Base-by-base conservation (phyloP, 2,113 vertebrate species). In the Callospermophilus lateralis region DNA sequence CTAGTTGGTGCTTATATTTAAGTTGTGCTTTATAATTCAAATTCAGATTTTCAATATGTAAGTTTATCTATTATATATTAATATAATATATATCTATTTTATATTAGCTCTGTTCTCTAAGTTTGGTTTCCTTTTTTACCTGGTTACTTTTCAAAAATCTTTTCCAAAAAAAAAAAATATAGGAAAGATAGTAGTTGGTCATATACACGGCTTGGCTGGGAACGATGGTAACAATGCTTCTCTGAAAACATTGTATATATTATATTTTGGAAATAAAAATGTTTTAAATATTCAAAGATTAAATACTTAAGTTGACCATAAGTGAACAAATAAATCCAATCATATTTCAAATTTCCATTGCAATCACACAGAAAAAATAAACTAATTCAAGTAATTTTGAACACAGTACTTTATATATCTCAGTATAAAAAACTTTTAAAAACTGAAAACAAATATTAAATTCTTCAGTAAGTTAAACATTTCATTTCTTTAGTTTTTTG, bases 241-340 rank as follows among this genome's bases (percentile, higher is more conserved):
- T 48, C 45, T 76, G 32, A 88, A 63, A 53, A 89, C 53, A 24
- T 30, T 17, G 16, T 16, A 17, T 55, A 55, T 55, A 5, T 55
- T 55, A 55, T 78, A 55, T 45, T 55, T 76, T 78, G 37, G 20
- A 92, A 90, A 83, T 53, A 68, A 61, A 73, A 32, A 55, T 51
- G 30, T 77, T 92, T 96, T 70, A 70, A 90, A 67, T 76, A 84
- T 70, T 80, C 30, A 45, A 76, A 90, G 86, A 61, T 8, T 61
- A 30, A n/a, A 63, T 37, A 13, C 24, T 17, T 37, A 74, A 32
- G 26, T 8, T 42, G 24, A 73, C 30, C 34, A 68, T 73, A 89
- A 63, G 77, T 58, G n/a, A 79, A 48, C 22, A 89, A 89, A 72
- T 55, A 45, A 83, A 78, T 16, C 26, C 16, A 80, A 20, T 8